Evolutionary conservation across 2,797 vertebrate species (phyloP).

Genomic region (Rhabdophis nuchalis): DNA sequence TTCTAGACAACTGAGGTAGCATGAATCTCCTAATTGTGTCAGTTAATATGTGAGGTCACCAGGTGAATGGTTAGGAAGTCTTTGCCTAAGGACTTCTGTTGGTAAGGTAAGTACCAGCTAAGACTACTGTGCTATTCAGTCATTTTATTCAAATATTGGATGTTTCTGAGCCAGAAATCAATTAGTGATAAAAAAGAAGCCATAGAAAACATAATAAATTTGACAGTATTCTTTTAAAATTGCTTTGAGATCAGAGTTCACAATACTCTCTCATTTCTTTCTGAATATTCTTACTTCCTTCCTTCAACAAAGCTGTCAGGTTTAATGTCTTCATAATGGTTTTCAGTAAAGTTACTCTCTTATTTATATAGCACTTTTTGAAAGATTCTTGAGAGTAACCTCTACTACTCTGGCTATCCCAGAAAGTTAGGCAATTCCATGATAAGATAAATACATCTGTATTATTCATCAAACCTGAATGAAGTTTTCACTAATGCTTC

Average conservation of each 20-base stretch:
- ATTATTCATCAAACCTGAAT: conserved; percentile 79
- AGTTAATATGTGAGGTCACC: no score
- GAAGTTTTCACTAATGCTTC: conserved; percentile 89
- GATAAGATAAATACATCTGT: conserved; percentile 19
- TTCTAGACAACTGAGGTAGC: no score
- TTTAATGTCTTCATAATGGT: not conserved
- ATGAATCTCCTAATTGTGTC: no score
- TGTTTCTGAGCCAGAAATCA: not conserved
- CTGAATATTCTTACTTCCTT: not conserved
- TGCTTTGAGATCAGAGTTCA: not conserved
- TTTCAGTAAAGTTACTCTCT: not conserved
- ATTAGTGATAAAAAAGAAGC: not conserved
- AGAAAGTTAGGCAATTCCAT: not conserved
- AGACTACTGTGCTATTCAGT: no score
- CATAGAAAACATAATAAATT: not conserved
- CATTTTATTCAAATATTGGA: not conserved
- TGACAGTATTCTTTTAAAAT: not conserved
- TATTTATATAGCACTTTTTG: not conserved
- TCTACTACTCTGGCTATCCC: not conserved
- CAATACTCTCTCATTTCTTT: not conserved
- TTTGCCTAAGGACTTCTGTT: no score
- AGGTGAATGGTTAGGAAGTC: no score
- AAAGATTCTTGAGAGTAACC: not conserved
- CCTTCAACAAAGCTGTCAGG: not conserved
- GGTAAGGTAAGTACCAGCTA: no score